Percentiles rank a stretch among this genome's conserved stretches.
Conservation (phyloP, 2,797 vertebrate species). For the Notolepis coatsorum region DNA sequence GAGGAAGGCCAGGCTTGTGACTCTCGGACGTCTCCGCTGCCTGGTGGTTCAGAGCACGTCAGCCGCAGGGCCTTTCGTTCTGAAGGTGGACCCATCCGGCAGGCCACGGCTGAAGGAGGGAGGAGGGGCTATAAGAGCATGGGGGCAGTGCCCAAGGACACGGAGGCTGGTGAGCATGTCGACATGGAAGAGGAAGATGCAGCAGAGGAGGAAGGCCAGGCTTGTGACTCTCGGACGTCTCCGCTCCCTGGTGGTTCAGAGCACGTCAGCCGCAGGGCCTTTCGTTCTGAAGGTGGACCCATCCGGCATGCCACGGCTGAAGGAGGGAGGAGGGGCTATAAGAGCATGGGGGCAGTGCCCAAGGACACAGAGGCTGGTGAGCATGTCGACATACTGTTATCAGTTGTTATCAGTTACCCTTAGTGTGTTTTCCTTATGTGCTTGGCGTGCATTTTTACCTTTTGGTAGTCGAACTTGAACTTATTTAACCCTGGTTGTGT, state of each 20-base stretch:
- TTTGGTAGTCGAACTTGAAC: no score
- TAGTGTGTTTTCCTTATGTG: no score
- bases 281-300: constrained; percentile 51
- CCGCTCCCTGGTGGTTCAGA: constrained; percentile 19
- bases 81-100: constrained; percentile 34
- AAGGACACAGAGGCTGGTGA: constrained; percentile 55
- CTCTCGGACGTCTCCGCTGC: no score
- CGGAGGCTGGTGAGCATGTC: constrained; percentile 54
- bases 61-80: constrained; percentile 56
- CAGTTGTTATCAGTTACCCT: no score
- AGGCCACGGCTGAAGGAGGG: constrained; percentile 4
- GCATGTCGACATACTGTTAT: constrained; percentile 4
- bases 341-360: constrained; percentile 38
- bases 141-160: constrained; percentile 15
- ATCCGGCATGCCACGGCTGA: constrained; percentile 10
- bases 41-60: constrained; percentile 38
- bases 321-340: constrained; percentile 35
- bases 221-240: no score
- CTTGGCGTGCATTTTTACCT: no score
- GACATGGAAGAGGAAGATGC: constrained; percentile 17
- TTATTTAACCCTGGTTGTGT: no score
- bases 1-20: constrained; percentile 7
- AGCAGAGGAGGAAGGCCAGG: constrained; percentile 10
- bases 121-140: constrained; percentile 52
- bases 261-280: constrained; percentile 52